phyloP scores from a whole-genome alignment of 1,140 invertebrate genomes.

The Lutraria rhynchaena region DNA sequence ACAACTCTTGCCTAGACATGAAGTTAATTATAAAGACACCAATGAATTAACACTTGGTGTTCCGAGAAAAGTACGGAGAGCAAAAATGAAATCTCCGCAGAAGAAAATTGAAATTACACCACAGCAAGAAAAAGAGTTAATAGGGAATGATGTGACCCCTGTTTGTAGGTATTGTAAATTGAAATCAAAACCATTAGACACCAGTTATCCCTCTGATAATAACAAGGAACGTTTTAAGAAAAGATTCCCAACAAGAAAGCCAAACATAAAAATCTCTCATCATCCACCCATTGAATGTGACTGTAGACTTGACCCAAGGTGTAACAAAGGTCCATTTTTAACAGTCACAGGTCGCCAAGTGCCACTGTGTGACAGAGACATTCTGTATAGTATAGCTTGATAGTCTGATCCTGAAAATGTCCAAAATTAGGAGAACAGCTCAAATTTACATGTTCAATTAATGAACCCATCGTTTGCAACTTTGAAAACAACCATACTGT shows the following conservation, averaged over 20 bases:
- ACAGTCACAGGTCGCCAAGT: constrained; percentile 37
- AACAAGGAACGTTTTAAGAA: not conserved
- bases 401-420: no score
- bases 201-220: not conserved
- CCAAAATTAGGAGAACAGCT: no score
- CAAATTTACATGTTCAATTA: no score
- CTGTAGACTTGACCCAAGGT: constrained; percentile 21
- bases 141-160: not conserved
- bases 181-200: not conserved
- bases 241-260: constrained; percentile 28
- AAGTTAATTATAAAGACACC: constrained; percentile 4
- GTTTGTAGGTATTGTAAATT: constrained; percentile 5
- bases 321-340: constrained; percentile 18
- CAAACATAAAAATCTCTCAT: not conserved
- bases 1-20: not conserved
- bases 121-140: constrained; percentile 23
- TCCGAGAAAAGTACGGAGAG: constrained; percentile 27
- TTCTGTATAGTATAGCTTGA: not conserved
- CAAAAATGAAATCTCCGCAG: constrained; percentile 33
- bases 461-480: no score
- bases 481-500: no score
- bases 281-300: constrained; percentile 32
- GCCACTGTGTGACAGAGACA: constrained; percentile 39
- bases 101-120: not conserved
- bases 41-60: constrained; percentile 45